Base-by-base conservation (phyloP, 2,113 vertebrate species). In the Stictonetta naevosa region DNA sequence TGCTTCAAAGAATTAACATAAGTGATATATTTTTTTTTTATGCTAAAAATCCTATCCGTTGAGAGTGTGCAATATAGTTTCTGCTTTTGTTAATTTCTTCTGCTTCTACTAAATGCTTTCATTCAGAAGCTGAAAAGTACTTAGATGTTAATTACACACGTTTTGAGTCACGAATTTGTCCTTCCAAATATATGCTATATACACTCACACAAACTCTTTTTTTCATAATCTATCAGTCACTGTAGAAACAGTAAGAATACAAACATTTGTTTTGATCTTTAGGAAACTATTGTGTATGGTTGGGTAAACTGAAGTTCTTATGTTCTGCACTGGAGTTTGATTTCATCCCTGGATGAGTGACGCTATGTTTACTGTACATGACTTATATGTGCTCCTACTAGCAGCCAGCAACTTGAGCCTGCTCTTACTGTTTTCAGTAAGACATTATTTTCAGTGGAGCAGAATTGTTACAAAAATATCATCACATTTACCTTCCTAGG, bases 1-100 rank as follows among this genome's bases (percentile, higher is more conserved):
- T 96, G 83, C 94, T 95, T 92, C 83, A 88, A 96, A 84, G 86
- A 94, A 96, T 96, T 88, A 93, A 94, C 85, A 78, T 75, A 89
- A 88, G 80, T 77, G 79, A 48, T 48, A n/a, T n/a, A n/a, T 48
- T 59, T 28, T 1, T 0, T 22, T 88, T 95, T 58, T 28, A 29
- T 80, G 59, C 76, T 90, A n/a, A 75, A 64, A 94, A 78, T 83
- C 38, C 80, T 88, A 18, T 52, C 46, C 81, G 26, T 71, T 83
- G 33, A 68, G 26, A 33, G 29, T 53, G n/a, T 90, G 42, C n/a
- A 88, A 64, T 83, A 59, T 48, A 81, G 64, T 86, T 78, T 56
- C 52, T 92, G 46, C 60, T 77, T 92, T 93, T 88, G 29, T 10
- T 86, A 90, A 92, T 94, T 93, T 92, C 62, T 92, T 38, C 56